Conservation (phyloP, 2,797 vertebrate genomes). For the Rallus crepitans region DNA sequence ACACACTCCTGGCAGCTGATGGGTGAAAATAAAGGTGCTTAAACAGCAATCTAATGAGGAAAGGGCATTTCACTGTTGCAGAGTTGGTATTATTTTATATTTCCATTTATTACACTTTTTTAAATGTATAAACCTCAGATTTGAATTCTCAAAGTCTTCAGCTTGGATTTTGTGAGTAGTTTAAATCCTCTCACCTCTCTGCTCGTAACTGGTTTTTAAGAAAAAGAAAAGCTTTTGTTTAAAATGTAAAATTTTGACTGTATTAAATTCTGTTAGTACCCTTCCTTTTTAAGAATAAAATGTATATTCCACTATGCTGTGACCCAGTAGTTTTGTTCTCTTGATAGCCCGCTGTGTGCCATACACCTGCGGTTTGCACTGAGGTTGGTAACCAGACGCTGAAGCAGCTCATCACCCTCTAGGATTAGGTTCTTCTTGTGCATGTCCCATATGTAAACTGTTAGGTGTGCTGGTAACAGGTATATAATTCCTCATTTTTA, state of each 20-base stretch:
- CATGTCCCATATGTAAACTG: background rate
- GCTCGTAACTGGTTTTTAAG: slow-evolving; percentile 70
- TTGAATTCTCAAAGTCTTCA: slow-evolving; percentile 64
- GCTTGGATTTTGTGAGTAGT: slow-evolving; percentile 70
- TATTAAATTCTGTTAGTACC: slow-evolving; percentile 75
- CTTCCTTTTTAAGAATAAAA: slow-evolving; percentile 76
- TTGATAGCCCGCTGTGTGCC: background rate
- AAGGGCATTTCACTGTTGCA: slow-evolving; percentile 69
- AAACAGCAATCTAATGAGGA: slow-evolving; percentile 59
- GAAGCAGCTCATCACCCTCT: background rate
- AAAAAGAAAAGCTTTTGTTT: slow-evolving; percentile 68
- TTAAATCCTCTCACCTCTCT: slow-evolving; percentile 69
- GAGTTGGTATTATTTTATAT: slow-evolving; percentile 70
- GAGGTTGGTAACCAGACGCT: background rate
- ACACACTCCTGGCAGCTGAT: slow-evolving; percentile 60
- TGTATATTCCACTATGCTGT: slow-evolving; percentile 71
- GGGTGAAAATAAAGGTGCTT: slow-evolving; percentile 71
- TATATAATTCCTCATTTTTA: background rate
- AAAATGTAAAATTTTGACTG: slow-evolving; percentile 76
- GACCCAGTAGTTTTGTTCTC: slow-evolving; percentile 50
- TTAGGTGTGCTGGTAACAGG: background rate
- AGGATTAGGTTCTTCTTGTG: background rate
- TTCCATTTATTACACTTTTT: slow-evolving; percentile 74
- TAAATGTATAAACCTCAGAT: slow-evolving; percentile 67
- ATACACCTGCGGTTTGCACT: background rate